Base-by-base conservation (phyloP, 1,140 invertebrate species). In the Drosophila cardini region DNA sequence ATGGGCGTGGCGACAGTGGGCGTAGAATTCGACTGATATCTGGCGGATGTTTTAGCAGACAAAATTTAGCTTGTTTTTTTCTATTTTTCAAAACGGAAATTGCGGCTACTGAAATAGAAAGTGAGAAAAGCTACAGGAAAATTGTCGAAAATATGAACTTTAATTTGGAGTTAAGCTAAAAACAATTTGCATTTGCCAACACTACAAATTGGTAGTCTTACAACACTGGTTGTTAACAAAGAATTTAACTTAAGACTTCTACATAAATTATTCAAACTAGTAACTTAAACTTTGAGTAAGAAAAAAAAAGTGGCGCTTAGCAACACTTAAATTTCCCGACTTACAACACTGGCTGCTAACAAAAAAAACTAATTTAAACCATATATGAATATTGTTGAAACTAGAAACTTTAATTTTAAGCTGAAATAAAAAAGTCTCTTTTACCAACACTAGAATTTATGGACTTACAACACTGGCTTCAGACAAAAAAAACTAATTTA, bases 51-150 rank as follows among this genome's bases (percentile, higher is more conserved):
- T 53, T 67, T 15, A 11, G 32, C 56, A 68, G 45, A 48, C 43
- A 16, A n/a, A n/a, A 11, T 11, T 36, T 40, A 9, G 8, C 40
- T 26, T 15, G 4, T 26, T n/a, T 15, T 26, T 32, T 13, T 2
- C 58, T 79, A 1, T n/a, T 79, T 61, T 34, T 67, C 63, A 46
- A 62, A 53, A 45, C 75, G 82, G 82, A 86, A 86, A 86, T 86
- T 87, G 82, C 64, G 79, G 82, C 76, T 78, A 60, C 63, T 38
- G 43, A 46, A 42, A 18, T 5, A 38, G 15, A 46, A 58, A 68
- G 48, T 43, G 21, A 36, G 38, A 60, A 55, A 60, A 55, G 36
- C 40, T 58, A 21, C 6, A 30, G 2, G 6, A 16, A 42, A 62
- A 52, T 32, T 46, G 30, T 26, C 43, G 26, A 45, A 53, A 48